Evolutionary conservation across 2,888 invertebrate genomes (phyloP), one percentile per base, ranked within the genome.

Genomic region (Euphydryas editha): DNA sequence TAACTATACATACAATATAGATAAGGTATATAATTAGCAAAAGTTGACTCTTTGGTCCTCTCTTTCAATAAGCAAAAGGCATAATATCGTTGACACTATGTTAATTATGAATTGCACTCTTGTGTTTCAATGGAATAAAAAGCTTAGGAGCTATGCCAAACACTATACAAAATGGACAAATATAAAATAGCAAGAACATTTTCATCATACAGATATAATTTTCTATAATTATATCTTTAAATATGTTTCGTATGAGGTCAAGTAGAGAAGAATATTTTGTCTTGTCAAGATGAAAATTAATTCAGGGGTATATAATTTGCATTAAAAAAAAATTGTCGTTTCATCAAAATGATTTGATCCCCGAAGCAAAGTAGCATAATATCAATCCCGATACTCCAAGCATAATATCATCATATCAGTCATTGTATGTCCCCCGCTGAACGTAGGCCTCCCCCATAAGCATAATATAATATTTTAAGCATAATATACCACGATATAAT

Each of bases 41-140:
- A 83, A 85, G 84, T 87, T 87, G 90, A 89, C 88, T 83, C 88
- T 59, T 91, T 92, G 92, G 92, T 92, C 92, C 92, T 82, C 89
- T 83, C 81, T 84, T 84, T 85, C 47, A 63, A 81, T 79, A 90
- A 91, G 91, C 90, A 87, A 90, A 88, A 91, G 89, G 90, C 90
- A 81, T 82, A 74, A 62, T 58, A 60, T 66, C 70, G 57, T 61
- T 49, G 62, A 61, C 49, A 55, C 65, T 57, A 59, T 49, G 65
- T 6, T 44, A 47, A 20, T 54, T 36, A 47, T 60, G 51, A 63
- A 62, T 63, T 65, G 54, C 67, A 69, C 67, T 37, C 56, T 59
- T 36, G 49, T 60, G 62, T 63, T 62, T 30, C 37, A 65, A 65
- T 70, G 62, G 65, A 61, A 68, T 65, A 65, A 49, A 56, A 70